phyloP scores from a whole-genome alignment of 2,888 invertebrate species.

The Conops quadrifasciatus region DNA sequence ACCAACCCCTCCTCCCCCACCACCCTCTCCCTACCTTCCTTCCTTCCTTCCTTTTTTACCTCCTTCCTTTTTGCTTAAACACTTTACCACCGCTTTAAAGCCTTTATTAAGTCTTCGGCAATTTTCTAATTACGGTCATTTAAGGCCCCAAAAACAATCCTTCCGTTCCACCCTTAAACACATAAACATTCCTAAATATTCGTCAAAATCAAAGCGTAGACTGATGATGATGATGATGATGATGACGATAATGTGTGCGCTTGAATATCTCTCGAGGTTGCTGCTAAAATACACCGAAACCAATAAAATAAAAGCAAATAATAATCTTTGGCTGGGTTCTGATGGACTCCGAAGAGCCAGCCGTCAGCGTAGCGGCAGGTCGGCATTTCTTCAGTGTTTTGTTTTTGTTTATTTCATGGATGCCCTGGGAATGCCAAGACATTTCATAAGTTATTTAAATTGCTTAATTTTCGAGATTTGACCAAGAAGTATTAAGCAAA shows the following conservation, averaged over 20 bases:
- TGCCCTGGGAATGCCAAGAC: conserved; percentile 18
- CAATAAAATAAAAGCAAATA: conserved; percentile 18
- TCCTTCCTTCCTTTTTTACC: background rate
- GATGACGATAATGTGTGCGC: too few species aligned
- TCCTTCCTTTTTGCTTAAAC: background rate
- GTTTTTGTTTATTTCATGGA: conserved; percentile 18
- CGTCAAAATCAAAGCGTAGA: conserved; percentile 5
- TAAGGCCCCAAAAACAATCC: conserved; percentile 17
- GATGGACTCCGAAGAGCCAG: background rate
- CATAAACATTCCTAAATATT: conserved; percentile 10
- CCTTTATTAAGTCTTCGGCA: conserved; percentile 12
- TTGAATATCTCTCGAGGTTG: background rate
- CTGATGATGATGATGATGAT: too few species aligned
- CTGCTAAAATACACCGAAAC: too few species aligned
- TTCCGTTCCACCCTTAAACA: conserved; percentile 12
- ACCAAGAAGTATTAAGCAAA: background rate
- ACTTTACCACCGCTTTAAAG: conserved; percentile 19
- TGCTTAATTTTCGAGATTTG: conserved; percentile 34
- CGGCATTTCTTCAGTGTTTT: background rate
- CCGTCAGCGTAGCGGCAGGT: conserved; percentile 17
- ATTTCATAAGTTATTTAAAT: conserved; percentile 37
- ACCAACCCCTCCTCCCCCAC: background rate
- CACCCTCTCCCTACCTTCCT: background rate
- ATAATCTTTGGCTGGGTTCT: conserved; percentile 14
- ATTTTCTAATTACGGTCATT: conserved; percentile 26